Evolutionary conservation across 2,888 invertebrate genomes (phyloP), one percentile per base, ranked within the genome.

Genomic region (Gymnosoma rotundatum): DNA sequence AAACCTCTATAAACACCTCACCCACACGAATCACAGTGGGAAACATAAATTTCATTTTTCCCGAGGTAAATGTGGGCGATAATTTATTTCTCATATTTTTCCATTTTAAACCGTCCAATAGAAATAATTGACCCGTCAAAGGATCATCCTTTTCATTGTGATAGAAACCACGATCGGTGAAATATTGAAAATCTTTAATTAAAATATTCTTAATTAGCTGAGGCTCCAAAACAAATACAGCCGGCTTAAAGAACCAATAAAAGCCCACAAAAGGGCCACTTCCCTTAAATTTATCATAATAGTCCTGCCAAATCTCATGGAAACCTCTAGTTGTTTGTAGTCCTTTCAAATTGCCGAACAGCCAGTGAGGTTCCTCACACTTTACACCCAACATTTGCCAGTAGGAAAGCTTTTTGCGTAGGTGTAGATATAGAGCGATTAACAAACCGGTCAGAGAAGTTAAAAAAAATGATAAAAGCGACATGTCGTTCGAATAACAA

Each of bases 101-200:
- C 89, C 94, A 94, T 38, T 86, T 88, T 3, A 87, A 87, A 0
- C 93, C 93, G 25, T 91, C 91, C 42, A 92, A 78, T 5, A 89
- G 54, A 60, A 87, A 87, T 6, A 87, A 64, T 16, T 86, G 83
- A 0, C 86, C 87, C 2, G 87, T 63, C 3, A 87, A 56, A 0
- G 87, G 87, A 78, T 87, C 87, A 60, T 87, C 84, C 38, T 86
- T 86, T 14, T 73, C 79, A 50, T 87, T 87, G 10, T 74, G 69
- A 76, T 61, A 87, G 36, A 87, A 75, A 6, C 87, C 87, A 25
- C 87, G 87, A 85, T 87, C 86, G 9, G 85, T 83, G 25, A 87
- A 87, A 60, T 85, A 80, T 10, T 81, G 75, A 63, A 87, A 87
- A 50, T 87, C 87, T 42, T 87, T 87, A n/a, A 87, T 86, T 6